phyloP scores from a whole-genome alignment of 1,140 invertebrate genomes.

The Hestina assimilis region DNA sequence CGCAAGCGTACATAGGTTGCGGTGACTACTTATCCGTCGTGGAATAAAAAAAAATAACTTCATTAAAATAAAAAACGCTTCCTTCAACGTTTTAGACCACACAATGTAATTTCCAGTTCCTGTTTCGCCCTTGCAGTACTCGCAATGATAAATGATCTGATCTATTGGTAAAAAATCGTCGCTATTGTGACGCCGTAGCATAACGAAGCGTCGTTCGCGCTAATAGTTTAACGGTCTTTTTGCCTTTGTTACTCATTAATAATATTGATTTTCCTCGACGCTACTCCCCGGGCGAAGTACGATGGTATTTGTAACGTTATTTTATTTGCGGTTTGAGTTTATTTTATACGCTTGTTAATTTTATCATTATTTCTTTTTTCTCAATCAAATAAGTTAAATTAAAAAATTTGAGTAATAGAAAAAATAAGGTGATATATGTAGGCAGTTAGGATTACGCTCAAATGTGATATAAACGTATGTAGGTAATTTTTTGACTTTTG shows the following conservation, averaged over 20 bases:
- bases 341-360: too few species aligned
- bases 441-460: too few species aligned
- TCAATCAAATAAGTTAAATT: too few species aligned
- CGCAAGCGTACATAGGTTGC: too few species aligned
- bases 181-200: slow-evolving; percentile 41
- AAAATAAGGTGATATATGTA: too few species aligned
- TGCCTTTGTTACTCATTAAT: slow-evolving; percentile 16
- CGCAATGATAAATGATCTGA: slow-evolving; percentile 63
- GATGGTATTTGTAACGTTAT: slow-evolving; percentile 1
- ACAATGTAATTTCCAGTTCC: slow-evolving; percentile 45
- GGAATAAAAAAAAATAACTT: too few species aligned
- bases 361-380: too few species aligned
- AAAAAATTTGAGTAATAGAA: too few species aligned
- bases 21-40: too few species aligned
- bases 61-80: slow-evolving; percentile 11
- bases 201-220: slow-evolving; percentile 38
- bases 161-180: slow-evolving; percentile 56
- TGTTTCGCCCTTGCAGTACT: slow-evolving; percentile 41
- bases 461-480: too few species aligned
- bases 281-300: neutral
- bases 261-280: slow-evolving; percentile 13
- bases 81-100: slow-evolving; percentile 12
- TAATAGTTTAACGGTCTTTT: slow-evolving; percentile 48
- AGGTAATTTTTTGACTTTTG: too few species aligned
- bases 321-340: too few species aligned